These are phyloP conservation scores for Notothenia coriiceps DNA, from an alignment of 2,113 vertebrate genomes.

Conservation along the genomic window DNA sequence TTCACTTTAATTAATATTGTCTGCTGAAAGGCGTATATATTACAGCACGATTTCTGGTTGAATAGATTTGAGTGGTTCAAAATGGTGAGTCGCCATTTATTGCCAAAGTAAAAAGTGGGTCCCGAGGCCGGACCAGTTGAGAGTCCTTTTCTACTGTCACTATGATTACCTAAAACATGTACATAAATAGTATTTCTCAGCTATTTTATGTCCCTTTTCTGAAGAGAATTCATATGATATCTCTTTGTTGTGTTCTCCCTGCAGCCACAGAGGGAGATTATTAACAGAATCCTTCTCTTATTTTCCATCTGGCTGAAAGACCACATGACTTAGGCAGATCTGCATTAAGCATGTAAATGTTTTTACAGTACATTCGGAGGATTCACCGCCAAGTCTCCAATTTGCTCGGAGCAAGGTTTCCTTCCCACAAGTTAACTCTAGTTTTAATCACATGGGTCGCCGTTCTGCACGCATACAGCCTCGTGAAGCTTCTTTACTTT, in stretches of 20 bases:
- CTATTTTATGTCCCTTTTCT: too few species aligned
- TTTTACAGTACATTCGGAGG: neutral
- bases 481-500: neutral
- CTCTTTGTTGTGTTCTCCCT: neutral
- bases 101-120: too few species aligned
- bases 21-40: too few species aligned
- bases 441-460: conserved; percentile 22
- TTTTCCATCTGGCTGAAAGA: conserved; percentile 1
- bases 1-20: too few species aligned
- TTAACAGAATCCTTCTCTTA: neutral
- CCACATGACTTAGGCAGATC: neutral
- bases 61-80: too few species aligned
- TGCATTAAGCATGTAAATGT: neutral
- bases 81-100: too few species aligned
- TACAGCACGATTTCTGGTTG: too few species aligned
- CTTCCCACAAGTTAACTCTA: conserved; percentile 29
- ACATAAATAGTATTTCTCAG: too few species aligned
- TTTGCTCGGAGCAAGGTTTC: neutral
- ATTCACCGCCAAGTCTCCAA: neutral
- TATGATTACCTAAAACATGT: too few species aligned
- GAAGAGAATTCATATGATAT: too few species aligned
- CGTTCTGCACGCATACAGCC: neutral
- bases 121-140: too few species aligned
- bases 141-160: too few species aligned
- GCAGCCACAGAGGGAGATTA: neutral